A percentile compares a stretch with the other conserved stretches of the same genome.
Evolutionary conservation across 2,888 invertebrate species (phyloP).

Genomic region (Acanthosoma haemorrhoidale): DNA sequence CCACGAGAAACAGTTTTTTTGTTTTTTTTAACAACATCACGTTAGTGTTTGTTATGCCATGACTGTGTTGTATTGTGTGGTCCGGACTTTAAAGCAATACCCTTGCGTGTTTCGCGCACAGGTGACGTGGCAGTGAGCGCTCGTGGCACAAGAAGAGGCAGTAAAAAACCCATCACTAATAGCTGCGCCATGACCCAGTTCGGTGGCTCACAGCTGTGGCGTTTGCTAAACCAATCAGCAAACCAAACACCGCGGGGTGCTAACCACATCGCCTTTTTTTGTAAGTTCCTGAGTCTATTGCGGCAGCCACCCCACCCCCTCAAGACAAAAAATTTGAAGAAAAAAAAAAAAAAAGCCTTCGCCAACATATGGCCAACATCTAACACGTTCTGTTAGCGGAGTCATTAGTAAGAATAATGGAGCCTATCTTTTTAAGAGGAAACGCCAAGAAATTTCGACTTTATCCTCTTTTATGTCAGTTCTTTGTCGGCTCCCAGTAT

Average conservation of each 20-base stretch:
- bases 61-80: no score
- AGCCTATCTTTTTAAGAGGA: not conserved
- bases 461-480: not conserved
- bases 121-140: not conserved
- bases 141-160: not conserved
- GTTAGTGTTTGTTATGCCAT: not conserved
- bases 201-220: not conserved
- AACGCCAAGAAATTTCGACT: not conserved
- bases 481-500: not conserved
- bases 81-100: no score
- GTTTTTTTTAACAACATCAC: not conserved
- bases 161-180: conserved; percentile 9
- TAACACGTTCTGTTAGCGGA: not conserved
- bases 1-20: no score
- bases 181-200: conserved; percentile 1
- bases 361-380: conserved; percentile 6
- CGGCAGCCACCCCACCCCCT: no score
- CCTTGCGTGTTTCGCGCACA: conserved; percentile 8
- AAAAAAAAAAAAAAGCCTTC: not conserved
- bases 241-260: conserved; percentile 11
- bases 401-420: conserved; percentile 1
- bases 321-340: not conserved
- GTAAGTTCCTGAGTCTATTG: no score
- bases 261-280: conserved; percentile 3
- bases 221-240: conserved; percentile 21